Percentiles rank a stretch among this genome's conserved stretches.
phyloP scores from a whole-genome alignment of 2,797 vertebrate species.

The Streptopelia turtur region DNA sequence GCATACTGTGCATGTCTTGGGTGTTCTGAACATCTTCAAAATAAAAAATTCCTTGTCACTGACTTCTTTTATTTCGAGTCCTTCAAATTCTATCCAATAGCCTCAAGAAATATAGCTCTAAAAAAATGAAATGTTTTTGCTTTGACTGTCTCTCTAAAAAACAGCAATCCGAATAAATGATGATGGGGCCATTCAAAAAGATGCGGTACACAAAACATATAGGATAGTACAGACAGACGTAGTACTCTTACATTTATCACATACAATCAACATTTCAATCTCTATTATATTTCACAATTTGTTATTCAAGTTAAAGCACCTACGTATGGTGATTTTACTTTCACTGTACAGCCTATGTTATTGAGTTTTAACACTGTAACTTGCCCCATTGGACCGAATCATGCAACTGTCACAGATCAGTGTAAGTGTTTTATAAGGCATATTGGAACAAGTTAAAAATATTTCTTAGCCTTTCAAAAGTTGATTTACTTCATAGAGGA shows the following conservation, averaged over 20 bases:
- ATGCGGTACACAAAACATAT: constrained; percentile 84
- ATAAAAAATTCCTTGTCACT: constrained; percentile 12
- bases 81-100: constrained; percentile 39
- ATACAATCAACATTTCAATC: constrained; percentile 84
- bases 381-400: constrained; percentile 83
- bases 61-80: constrained; percentile 36
- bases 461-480: constrained; percentile 85
- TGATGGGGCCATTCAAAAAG: constrained; percentile 80
- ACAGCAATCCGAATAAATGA: constrained; percentile 76
- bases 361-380: constrained; percentile 82
- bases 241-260: constrained; percentile 89
- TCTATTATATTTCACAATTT: constrained; percentile 83
- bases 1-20: background rate
- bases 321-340: constrained; percentile 82
- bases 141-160: constrained; percentile 88
- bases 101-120: constrained; percentile 59
- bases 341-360: constrained; percentile 84
- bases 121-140: constrained; percentile 78
- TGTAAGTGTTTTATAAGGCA: constrained; percentile 95
- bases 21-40: constrained; percentile 40
- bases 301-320: constrained; percentile 85
- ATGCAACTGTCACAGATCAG: constrained; percentile 91
- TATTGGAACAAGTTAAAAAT: constrained; percentile 96
- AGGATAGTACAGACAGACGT: constrained; percentile 83
- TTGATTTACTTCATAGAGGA: constrained; percentile 85